A percentile compares a stretch with the other conserved stretches of the same genome.
phyloP scores from a whole-genome alignment of 2,888 invertebrate genomes.

The Trichacis sp. region DNA sequence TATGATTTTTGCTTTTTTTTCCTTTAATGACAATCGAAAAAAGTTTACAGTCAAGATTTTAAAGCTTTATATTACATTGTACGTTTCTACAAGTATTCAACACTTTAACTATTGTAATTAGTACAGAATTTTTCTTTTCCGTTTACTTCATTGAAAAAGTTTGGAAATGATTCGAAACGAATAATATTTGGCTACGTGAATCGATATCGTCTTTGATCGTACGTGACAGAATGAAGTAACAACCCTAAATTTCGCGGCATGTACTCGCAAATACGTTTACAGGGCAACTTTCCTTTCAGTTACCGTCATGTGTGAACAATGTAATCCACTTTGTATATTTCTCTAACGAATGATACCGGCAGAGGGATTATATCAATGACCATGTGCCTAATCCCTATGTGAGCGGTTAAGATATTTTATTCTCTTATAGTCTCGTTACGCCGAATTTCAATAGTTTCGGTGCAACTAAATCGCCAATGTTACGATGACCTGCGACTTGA shows the following conservation, averaged over 20 bases:
- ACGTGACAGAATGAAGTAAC: slow-evolving; percentile 3
- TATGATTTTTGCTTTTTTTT: too few species aligned
- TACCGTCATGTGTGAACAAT: slow-evolving; percentile 6
- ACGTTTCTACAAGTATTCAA: too few species aligned
- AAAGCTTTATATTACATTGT: too few species aligned
- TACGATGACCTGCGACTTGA: too few species aligned
- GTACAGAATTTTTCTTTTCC: too few species aligned
- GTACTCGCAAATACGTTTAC: slow-evolving; percentile 2
- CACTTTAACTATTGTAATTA: too few species aligned
- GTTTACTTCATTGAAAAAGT: too few species aligned
- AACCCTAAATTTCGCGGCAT: neutral
- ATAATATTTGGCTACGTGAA: neutral
- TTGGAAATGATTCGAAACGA: neutral
- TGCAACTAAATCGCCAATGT: too few species aligned
- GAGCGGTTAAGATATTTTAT: neutral
- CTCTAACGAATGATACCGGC: slow-evolving; percentile 5
- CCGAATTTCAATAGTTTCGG: neutral
- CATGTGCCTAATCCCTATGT: slow-evolving; percentile 1
- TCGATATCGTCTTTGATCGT: slow-evolving; percentile 1
- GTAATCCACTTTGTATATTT: slow-evolving; percentile 7
- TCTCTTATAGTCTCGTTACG: slow-evolving; percentile 1
- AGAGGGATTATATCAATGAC: slow-evolving; percentile 3
- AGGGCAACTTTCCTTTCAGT: neutral
- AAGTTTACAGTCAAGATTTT: too few species aligned
- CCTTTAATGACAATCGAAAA: too few species aligned